Conservation (phyloP, 2,797 vertebrate genomes). For the Chloroceryle inda region DNA sequence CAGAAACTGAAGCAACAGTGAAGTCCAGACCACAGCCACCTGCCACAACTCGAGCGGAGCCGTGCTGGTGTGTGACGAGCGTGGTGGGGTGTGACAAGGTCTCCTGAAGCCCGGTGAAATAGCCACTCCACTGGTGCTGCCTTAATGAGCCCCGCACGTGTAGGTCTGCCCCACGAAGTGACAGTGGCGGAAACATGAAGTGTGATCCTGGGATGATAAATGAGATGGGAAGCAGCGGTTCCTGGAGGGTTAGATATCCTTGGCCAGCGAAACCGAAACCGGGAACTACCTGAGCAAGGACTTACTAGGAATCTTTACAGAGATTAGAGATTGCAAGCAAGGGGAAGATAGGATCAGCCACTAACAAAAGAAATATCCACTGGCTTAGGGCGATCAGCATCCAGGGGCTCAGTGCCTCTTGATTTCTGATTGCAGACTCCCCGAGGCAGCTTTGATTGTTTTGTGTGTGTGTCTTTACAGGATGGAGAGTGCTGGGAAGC, state of each 20-base stretch:
- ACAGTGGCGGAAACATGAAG: rapidly evolving
- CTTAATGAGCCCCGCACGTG: rapidly evolving
- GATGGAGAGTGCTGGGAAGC: background rate
- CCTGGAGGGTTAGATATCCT: background rate
- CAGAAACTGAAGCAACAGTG: background rate
- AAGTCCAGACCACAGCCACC: background rate
- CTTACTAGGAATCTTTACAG: background rate
- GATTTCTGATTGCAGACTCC: background rate
- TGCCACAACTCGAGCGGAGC: rapidly evolving
- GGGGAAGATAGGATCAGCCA: slow-evolving; percentile 9
- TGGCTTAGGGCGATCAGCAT: slow-evolving; percentile 38
- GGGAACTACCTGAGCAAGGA: background rate
- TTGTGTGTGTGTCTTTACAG: background rate
- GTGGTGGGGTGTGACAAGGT: rapidly evolving
- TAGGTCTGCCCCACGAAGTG: background rate
- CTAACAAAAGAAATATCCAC: slow-evolving; percentile 51
- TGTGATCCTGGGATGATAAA: background rate
- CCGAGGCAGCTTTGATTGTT: background rate
- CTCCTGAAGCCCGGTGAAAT: background rate
- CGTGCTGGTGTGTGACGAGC: rapidly evolving
- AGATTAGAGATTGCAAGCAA: background rate
- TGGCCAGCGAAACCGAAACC: rapidly evolving
- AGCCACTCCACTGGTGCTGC: rapidly evolving
- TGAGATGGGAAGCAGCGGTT: background rate
- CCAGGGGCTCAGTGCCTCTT: slow-evolving; percentile 19